Conservation (phyloP, 2,888 invertebrate species). For the Epirrhoe alternata region DNA sequence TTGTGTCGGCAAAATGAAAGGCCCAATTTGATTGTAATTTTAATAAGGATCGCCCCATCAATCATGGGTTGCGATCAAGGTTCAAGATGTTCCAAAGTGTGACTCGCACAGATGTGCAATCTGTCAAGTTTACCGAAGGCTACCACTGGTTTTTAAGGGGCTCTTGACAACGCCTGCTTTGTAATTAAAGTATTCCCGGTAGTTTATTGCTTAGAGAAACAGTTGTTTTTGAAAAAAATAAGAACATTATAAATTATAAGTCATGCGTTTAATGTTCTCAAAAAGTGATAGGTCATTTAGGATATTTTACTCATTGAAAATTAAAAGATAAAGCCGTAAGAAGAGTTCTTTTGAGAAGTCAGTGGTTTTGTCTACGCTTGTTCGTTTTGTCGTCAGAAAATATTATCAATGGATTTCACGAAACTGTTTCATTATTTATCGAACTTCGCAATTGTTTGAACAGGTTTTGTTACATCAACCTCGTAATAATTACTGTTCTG, state of each 20-base stretch:
- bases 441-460: slow-evolving; percentile 25
- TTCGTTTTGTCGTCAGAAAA: slow-evolving; percentile 35
- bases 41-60: slow-evolving; percentile 9
- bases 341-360: slow-evolving; percentile 6
- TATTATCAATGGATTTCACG: slow-evolving; percentile 26
- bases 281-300: too few relatives aligned
- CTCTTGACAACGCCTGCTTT: too few relatives aligned
- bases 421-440: slow-evolving; percentile 26
- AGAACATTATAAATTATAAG: too few relatives aligned
- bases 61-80: slow-evolving; percentile 5
- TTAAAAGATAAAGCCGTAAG: too few relatives aligned
- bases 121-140: slow-evolving; percentile 31
- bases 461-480: slow-evolving; percentile 31
- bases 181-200: too few relatives aligned
- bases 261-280: too few relatives aligned
- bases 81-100: not conserved
- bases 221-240: too few relatives aligned
- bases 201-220: too few relatives aligned
- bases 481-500: slow-evolving; percentile 20
- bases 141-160: slow-evolving; percentile 22
- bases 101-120: slow-evolving; percentile 14
- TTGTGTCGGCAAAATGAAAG: slow-evolving; percentile 18
- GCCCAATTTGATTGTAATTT: slow-evolving; percentile 14
- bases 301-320: too few relatives aligned
- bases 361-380: slow-evolving; percentile 18